These are phyloP conservation scores for Ariolimax columbianus DNA, from an alignment of 2,888 invertebrate species.

Conservation along the genomic window DNA sequence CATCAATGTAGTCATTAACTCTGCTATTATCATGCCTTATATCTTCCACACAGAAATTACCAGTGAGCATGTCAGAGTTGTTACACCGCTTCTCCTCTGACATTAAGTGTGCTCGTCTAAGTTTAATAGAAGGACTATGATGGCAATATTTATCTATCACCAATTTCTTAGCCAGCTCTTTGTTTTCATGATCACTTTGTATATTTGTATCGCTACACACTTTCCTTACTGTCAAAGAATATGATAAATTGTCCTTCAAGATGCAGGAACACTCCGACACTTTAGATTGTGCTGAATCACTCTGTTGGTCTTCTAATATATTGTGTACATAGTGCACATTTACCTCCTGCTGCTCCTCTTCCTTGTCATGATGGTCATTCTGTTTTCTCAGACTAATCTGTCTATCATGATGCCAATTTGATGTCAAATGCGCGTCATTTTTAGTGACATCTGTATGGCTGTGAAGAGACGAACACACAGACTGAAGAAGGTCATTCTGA, in stretches of 20 bases:
- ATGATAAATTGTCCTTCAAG: constrained; percentile 16
- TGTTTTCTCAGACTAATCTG: not conserved
- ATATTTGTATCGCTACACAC: not conserved
- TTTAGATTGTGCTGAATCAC: not conserved
- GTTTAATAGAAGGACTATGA: not conserved
- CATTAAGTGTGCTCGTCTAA: not conserved
- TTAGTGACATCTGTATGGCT: not conserved
- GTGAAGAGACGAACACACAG: not conserved
- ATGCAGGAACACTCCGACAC: constrained; percentile 13
- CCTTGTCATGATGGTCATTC: not conserved
- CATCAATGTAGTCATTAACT: not conserved
- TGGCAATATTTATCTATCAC: not conserved
- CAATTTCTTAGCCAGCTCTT: not conserved
- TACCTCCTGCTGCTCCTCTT: not conserved
- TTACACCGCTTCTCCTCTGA: not conserved
- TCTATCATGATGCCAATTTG: not conserved
- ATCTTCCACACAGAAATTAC: not conserved
- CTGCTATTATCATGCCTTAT: not conserved
- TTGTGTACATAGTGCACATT: not conserved
- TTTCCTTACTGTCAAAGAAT: constrained; percentile 18
- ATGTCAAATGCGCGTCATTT: not conserved
- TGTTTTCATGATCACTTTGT: not conserved
- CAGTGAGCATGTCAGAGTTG: not conserved
- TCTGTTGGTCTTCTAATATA: not conserved
- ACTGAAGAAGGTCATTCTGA: not conserved